phyloP scores from a whole-genome alignment of 2,888 invertebrate species.

The Periphyllus acericola region DNA sequence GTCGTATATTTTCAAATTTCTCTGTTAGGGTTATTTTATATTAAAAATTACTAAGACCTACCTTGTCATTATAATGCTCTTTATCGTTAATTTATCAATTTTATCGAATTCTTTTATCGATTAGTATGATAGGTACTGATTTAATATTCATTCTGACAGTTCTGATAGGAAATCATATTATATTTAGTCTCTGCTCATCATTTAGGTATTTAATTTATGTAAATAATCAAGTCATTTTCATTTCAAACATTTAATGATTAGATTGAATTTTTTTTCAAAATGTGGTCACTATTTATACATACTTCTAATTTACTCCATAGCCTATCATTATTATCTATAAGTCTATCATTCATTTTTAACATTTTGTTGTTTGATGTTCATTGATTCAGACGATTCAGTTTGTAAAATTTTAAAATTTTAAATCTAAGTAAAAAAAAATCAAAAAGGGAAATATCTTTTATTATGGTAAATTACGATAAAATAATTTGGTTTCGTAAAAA shows the following conservation, averaged over 20 bases:
- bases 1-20: not conserved
- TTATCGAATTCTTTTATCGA: not conserved
- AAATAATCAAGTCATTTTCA: not conserved
- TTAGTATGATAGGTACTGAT: not conserved
- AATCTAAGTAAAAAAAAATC: not conserved
- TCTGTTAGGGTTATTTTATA: not conserved
- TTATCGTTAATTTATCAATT: not conserved
- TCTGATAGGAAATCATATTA: not conserved
- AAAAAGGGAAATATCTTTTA: not conserved
- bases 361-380: not conserved
- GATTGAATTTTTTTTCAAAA: not conserved
- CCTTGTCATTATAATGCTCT: not conserved
- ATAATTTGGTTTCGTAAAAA: not conserved
- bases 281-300: not conserved
- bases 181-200: not conserved
- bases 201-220: not conserved
- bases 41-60: not conserved
- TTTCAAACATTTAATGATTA: not conserved
- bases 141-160: not conserved
- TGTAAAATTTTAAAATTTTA: not conserved
- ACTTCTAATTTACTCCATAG: not conserved
- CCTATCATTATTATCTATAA: no score
- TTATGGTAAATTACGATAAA: not conserved
- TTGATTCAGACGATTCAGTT: no score
- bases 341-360: no score